A percentile compares a stretch with the other conserved stretches of the same genome.
phyloP scores from a whole-genome alignment of 2,797 vertebrate species.

The Thamnophis elegans region DNA sequence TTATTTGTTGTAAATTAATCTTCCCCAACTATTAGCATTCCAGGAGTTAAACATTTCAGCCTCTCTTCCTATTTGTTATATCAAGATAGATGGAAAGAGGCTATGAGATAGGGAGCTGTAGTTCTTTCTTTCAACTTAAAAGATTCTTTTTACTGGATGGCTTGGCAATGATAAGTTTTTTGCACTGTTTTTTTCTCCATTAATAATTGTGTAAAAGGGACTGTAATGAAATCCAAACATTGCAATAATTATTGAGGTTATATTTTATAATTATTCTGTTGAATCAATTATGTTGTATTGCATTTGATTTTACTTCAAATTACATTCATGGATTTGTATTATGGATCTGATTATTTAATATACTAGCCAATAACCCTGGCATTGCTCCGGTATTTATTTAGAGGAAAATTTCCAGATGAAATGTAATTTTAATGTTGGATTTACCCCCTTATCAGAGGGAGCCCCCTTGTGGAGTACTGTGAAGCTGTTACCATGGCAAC shows the following conservation, averaged over 20 bases:
- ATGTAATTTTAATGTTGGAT: no score
- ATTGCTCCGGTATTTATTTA: no score
- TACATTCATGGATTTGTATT: background rate
- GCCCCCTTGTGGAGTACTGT: no score
- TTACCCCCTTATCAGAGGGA: no score
- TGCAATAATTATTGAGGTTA: background rate
- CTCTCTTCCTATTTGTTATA: background rate
- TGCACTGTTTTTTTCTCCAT: background rate
- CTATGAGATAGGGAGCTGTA: constrained; percentile 7
- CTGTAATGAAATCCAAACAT: background rate
- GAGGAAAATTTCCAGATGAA: no score
- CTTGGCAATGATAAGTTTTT: background rate
- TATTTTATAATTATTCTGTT: background rate
- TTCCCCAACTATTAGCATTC: background rate
- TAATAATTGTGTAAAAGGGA: background rate
- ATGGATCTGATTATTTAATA: background rate
- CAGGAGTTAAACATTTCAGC: background rate
- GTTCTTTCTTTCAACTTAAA: constrained; percentile 12
- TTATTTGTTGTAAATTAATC: background rate
- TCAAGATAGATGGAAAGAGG: background rate
- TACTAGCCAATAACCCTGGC: background rate
- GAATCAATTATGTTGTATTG: background rate
- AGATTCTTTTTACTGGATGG: background rate
- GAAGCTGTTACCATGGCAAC: no score
- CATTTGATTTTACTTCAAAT: background rate